Evolutionary conservation across 2,113 vertebrate species (phyloP).

Genomic region (Proterorhinus semilunaris): DNA sequence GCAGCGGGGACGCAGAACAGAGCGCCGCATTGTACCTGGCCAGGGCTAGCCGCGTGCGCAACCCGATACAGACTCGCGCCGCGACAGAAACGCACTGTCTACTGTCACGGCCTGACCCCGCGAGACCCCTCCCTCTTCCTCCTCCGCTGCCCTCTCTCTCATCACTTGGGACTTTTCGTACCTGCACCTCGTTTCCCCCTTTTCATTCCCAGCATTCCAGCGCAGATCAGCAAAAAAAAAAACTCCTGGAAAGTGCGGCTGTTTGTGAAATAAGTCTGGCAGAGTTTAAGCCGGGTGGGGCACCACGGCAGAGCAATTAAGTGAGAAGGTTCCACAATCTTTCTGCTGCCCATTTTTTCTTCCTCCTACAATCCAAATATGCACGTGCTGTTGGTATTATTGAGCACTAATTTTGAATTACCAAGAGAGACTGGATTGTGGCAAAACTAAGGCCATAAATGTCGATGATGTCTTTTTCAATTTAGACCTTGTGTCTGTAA

Average conservation of each 20-base stretch:
- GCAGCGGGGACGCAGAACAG: slow-evolving; percentile 55
- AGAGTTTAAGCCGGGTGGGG: background rate
- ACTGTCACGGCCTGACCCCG: slow-evolving; percentile 54
- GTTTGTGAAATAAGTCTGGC: background rate
- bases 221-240: slow-evolving; percentile 5
- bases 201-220: slow-evolving; percentile 46
- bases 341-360: too few relatives aligned
- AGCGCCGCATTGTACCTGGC: slow-evolving; percentile 70
- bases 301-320: background rate
- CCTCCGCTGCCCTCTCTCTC: slow-evolving; percentile 5
- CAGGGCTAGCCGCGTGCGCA: slow-evolving; percentile 55
- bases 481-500: too few relatives aligned
- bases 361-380: background rate
- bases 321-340: too few relatives aligned
- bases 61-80: slow-evolving; percentile 68
- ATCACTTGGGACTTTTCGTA: slow-evolving; percentile 5
- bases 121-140: slow-evolving; percentile 17
- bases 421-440: too few relatives aligned
- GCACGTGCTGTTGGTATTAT: too few relatives aligned
- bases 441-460: too few relatives aligned
- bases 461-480: too few relatives aligned
- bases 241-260: slow-evolving; percentile 4
- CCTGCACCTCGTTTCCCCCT: background rate
- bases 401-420: too few relatives aligned
- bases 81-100: slow-evolving; percentile 62